phyloP scores from a whole-genome alignment of 1,140 invertebrate species.

The Panagrolaimus sp. region DNA sequence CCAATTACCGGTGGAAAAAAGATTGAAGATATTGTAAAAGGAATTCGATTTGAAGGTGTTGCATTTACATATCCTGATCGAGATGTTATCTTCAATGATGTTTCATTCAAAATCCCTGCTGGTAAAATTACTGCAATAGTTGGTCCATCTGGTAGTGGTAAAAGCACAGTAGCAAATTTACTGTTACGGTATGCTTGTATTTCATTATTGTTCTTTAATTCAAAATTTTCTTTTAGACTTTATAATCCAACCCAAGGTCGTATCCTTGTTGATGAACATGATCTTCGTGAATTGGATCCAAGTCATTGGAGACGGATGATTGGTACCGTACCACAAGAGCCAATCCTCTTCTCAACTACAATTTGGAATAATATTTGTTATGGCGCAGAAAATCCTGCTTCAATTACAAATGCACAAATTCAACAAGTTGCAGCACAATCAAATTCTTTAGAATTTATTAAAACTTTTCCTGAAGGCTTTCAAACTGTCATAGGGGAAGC shows the following conservation, averaged over 20 bases:
- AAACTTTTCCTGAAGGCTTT: conserved; percentile 61
- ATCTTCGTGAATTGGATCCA: conserved; percentile 61
- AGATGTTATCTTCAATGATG: conserved; percentile 61
- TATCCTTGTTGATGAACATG: conserved; percentile 60
- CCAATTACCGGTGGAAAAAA: conserved; percentile 58
- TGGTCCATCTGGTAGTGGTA: conserved; percentile 64
- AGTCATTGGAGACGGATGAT: conserved; percentile 60
- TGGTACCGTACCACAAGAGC: conserved; percentile 60
- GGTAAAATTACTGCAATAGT: conserved; percentile 62
- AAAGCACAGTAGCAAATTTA: conserved; percentile 62
- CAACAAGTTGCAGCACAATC: conserved; percentile 61
- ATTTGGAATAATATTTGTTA: conserved; percentile 62
- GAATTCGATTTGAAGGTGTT: conserved; percentile 63
- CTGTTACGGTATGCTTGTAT: conserved; percentile 59
- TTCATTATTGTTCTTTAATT: too few relatives aligned
- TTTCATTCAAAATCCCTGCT: conserved; percentile 61
- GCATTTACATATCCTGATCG: conserved; percentile 66
- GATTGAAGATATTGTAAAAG: conserved; percentile 65
- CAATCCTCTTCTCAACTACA: conserved; percentile 62
- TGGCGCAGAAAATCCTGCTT: conserved; percentile 57
- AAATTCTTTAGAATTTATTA: conserved; percentile 62
- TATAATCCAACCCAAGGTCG: conserved; percentile 50
- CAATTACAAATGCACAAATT: conserved; percentile 51
- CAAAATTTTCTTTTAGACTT: conserved; percentile 48
- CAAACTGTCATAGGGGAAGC: conserved; percentile 64